Base-by-base conservation (phyloP, 2,888 invertebrate genomes). In the Volucella bombylans region DNA sequence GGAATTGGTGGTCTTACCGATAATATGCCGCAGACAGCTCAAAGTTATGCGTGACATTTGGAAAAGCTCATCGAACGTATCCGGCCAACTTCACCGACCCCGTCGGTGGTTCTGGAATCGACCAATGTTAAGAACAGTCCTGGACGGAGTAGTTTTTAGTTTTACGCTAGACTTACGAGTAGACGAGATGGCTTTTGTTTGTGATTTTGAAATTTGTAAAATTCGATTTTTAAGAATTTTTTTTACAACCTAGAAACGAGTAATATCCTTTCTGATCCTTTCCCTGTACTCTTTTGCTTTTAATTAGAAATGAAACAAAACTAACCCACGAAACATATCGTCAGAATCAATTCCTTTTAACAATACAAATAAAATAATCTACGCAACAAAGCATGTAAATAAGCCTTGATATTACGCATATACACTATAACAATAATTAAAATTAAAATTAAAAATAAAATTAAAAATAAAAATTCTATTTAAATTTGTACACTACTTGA, bases 41-140 rank as follows among this genome's bases (percentile, higher is more conserved):
- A 94, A 88, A 94, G 94, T 87, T 94, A 93, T 89, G 94, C 94
- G 90, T 94, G 92, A 94, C 92, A 90, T 86, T 89, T 88, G 89
- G 87, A 87, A 72, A 86, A 87, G 54, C 86, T 73, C 31, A 86
- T 87, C 69, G 87, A 85, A 77, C 85, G 85, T 4, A 81, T 85
- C 72, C 85, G 80, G 68, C 81, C 85, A 52, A 77, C 76, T 31
- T 85, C 85, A 9, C 81, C 85, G 15, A 64, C 85, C 6, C 38
- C 81, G 38, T 61, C 73, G 0, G 69, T 62, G 52, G 72, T 55
- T 8, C 67, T 72, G 1, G 72, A 68, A 47, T 38, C 80, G 9
- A 38, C 18, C 59, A 76, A 67, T 50, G 49, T 38, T n/a, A 81
- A 72, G n/a, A 61, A 55, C 14, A 59, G 61, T 39, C 76, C 76